phyloP scores from a whole-genome alignment of 2,888 invertebrate species.

The Tachina fera region DNA sequence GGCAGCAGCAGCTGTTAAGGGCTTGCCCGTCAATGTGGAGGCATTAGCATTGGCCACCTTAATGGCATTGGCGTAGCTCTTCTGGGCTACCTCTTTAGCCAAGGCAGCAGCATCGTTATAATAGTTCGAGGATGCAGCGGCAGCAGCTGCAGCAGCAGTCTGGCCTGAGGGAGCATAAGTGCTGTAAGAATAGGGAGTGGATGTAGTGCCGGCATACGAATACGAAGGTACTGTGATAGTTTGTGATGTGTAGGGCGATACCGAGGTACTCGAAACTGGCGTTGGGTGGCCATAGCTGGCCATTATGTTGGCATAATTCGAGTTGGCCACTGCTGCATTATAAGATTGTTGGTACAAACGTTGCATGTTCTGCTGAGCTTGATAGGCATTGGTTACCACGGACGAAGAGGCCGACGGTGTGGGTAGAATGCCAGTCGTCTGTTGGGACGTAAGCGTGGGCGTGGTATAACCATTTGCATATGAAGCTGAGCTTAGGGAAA shows the following conservation, averaged over 20 bases:
- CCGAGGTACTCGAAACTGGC: conserved; percentile 66
- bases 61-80: conserved; percentile 91
- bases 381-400: conserved; percentile 72
- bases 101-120: conserved; percentile 86
- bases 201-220: conserved; percentile 55
- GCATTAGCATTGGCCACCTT: conserved; percentile 84
- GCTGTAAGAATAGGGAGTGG: conserved; percentile 61
- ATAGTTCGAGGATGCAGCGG: conserved; percentile 41
- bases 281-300: conserved; percentile 62
- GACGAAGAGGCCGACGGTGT: conserved; percentile 66
- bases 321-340: conserved; percentile 70
- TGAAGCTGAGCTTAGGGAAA: conserved; percentile 12
- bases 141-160: conserved; percentile 56
- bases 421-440: conserved; percentile 53
- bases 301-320: conserved; percentile 62
- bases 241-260: conserved; percentile 69
- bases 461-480: conserved; percentile 59
- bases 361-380: conserved; percentile 74
- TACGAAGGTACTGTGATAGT: conserved; percentile 68
- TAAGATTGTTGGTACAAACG: conserved; percentile 76
- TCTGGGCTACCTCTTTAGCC: conserved; percentile 92
- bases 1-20: conserved; percentile 84
- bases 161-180: conserved; percentile 73
- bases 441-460: conserved; percentile 36
- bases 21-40: conserved; percentile 81